Base-by-base conservation (phyloP, 2,797 vertebrate genomes). In the Gallinago solitaria region DNA sequence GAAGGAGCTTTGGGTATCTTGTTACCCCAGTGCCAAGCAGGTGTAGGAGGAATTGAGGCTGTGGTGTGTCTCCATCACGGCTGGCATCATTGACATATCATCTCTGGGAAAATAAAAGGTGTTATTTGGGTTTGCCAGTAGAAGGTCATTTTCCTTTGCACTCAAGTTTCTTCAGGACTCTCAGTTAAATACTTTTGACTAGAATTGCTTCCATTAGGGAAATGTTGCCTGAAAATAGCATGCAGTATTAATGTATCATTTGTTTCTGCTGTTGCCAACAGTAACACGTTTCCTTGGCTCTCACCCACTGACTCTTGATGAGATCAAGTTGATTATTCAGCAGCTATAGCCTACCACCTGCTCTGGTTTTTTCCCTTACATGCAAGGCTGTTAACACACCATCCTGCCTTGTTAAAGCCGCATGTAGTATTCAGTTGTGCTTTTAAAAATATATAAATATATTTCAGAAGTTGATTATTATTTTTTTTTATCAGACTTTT, bases 291-390 rank as follows among this genome's bases (percentile, higher is more conserved):
- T 96, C 75, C 47, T 89, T 89, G 81, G 84, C 90, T 89, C 79
- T 91, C 77, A 28, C 78, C 41, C 82, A 43, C 65, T 53, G 73
- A 71, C 81, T 92, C 41, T 64, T 87, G 93, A 89, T 89, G 76
- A 83, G 84, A 93, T 93, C 50, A 83, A 57, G 73, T 60, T 92
- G 95, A 96, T 97, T 96, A 94, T 94, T 94, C 92, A 96, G 93
- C 92, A 92, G 61, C 88, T 82, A 35, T 43, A 60, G 35, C 87
- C 78, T 61, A 92, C 81, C 96, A 95, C 96, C 93, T 95, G 95
- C 91, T 96, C 89, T 43, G 81, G 68, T 90, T 81, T 90, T 81
- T 81, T 60, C 28, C 9, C 35, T 45, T 75, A 71, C 17, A 24
- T 83, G 45, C 41, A 78, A 89, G 85, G 45, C 75, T 89, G 60